Percentiles rank a stretch among this genome's conserved stretches.
phyloP scores from a whole-genome alignment of 1,140 invertebrate species.

The Trissolcus basalis region DNA sequence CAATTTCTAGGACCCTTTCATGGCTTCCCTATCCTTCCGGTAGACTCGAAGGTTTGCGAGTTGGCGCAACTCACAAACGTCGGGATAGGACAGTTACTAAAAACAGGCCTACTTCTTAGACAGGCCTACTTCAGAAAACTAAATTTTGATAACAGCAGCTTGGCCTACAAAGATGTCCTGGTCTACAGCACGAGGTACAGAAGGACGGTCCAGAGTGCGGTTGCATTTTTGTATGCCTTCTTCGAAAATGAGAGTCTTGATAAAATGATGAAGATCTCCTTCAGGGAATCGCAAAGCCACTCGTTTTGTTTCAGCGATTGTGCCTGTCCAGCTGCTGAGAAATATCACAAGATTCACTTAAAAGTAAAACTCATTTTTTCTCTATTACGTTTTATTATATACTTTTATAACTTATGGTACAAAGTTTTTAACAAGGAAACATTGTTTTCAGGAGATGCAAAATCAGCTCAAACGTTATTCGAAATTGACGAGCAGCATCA shows the following conservation, averaged over 20 bases:
- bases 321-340: slow-evolving; percentile 85
- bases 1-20: slow-evolving; percentile 88
- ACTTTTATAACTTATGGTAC: too few species aligned
- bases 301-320: slow-evolving; percentile 91
- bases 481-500: slow-evolving; percentile 72
- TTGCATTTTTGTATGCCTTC: slow-evolving; percentile 87
- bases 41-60: slow-evolving; percentile 72
- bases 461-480: too few species aligned
- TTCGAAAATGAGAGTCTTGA: slow-evolving; percentile 79
- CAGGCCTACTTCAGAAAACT: slow-evolving; percentile 82
- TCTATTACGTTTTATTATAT: too few species aligned
- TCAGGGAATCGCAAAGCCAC: slow-evolving; percentile 86
- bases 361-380: slow-evolving; percentile 56
- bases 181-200: slow-evolving; percentile 89
- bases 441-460: slow-evolving; percentile 67
- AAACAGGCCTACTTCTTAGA: slow-evolving; percentile 83
- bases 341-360: slow-evolving; percentile 76
- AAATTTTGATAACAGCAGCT: slow-evolving; percentile 74
- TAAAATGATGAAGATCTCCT: slow-evolving; percentile 75
- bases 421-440: background rate
- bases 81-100: slow-evolving; percentile 85
- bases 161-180: slow-evolving; percentile 79
- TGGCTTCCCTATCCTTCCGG: slow-evolving; percentile 85
- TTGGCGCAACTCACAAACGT: slow-evolving; percentile 78
- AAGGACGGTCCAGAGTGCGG: slow-evolving; percentile 91